These are phyloP conservation scores for Fopius arisanus DNA, from an alignment of 1,140 invertebrate species.

Conservation along the genomic window DNA sequence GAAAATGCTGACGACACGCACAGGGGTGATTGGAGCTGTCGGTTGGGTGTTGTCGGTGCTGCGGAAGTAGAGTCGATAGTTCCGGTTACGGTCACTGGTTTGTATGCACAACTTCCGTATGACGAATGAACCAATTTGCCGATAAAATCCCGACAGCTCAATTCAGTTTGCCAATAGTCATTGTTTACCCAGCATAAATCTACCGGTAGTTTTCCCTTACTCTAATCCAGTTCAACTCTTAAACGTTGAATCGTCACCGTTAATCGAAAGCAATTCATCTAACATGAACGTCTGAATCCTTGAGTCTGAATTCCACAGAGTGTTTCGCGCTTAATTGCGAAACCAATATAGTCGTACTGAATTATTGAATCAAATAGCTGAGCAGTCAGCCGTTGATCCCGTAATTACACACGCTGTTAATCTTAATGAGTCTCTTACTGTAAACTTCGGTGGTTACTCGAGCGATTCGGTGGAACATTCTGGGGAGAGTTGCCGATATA, in stretches of 20 bases:
- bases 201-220: not conserved
- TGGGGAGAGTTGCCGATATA: not conserved
- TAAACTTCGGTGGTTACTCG: not conserved
- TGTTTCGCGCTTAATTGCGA: conserved; percentile 38
- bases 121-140: conserved; percentile 22
- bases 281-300: not conserved
- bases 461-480: not conserved
- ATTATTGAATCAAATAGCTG: conserved; percentile 46
- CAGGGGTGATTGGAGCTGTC: conserved; percentile 50
- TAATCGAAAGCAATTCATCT: not conserved
- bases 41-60: conserved; percentile 43
- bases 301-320: not conserved
- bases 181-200: not conserved
- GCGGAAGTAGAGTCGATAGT: conserved; percentile 42
- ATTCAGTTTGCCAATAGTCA: not conserved
- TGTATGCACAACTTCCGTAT: conserved; percentile 27
- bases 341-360: conserved; percentile 43
- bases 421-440: not conserved
- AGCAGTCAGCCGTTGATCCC: not conserved
- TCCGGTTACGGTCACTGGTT: conserved; percentile 50
- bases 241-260: not conserved
- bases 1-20: conserved; percentile 40
- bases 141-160: not conserved
- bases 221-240: not conserved
- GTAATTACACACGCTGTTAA: conserved; percentile 16